Evolutionary conservation across 2,113 vertebrate species (phyloP), one percentile per base, ranked within the genome.

Genomic region (Lagopus leucura): DNA sequence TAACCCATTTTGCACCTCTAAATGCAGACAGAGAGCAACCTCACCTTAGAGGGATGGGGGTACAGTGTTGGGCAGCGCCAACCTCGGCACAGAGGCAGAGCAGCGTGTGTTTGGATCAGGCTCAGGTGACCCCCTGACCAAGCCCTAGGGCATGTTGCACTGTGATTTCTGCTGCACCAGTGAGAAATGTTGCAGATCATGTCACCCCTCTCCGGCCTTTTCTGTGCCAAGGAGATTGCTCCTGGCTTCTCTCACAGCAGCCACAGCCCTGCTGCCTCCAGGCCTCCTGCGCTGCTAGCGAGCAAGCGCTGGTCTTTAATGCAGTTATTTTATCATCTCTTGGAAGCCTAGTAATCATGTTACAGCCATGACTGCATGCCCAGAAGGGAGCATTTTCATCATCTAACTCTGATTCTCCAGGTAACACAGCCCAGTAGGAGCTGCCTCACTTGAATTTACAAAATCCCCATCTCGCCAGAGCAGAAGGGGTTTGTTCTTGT

Each of bases 381-480:
- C 93, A 83, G 93, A 38, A 90, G 90, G 83, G 83, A 92, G 71
- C 38, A 52, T 70, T 84, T 69, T 71, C 81, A 86, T 89, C 90
- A 76, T 80, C 82, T 83, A 1, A 50, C 12, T 34, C 92, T 78
- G 55, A 65, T 95, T 88, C 85, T 61, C 65, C 86, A 85, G 75
- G 86, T 84, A 91, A 87, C 43, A 50, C 73, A 78, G 88, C 81
- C 92, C 92, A 83, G 81, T 14, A 27, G 65, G 58, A 87, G 66
- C 60, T 5, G 4, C 40, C 77, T 42, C 45, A 34, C 38, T 63
- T 21, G 52, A 24, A 50, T 38, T 71, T 9, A 22, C 25, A 66
- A 69, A 25, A 25, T 73, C 34, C 38, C 27, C 1, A 0, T 13
- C 48, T 38, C 47, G 8, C 47, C 61, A 22, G 54, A 25, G 25